Conservation (phyloP, 1,140 invertebrate genomes). For the Microplitis mediator region DNA sequence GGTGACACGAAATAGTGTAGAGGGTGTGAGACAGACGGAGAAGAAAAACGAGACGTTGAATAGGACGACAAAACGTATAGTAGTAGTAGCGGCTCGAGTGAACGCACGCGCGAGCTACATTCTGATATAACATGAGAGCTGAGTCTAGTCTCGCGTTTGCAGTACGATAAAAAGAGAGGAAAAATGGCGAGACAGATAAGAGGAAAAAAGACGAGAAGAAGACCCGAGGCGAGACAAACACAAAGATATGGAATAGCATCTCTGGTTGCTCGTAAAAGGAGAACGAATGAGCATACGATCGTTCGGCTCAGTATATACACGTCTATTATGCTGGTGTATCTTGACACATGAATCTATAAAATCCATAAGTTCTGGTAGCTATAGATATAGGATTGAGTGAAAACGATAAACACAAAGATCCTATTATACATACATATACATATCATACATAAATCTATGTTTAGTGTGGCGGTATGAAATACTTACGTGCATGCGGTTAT, state of each 20-base stretch:
- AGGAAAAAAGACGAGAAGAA: not conserved
- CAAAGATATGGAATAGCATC: slow-evolving; percentile 12
- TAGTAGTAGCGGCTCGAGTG: slow-evolving; percentile 2
- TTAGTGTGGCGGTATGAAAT: not conserved
- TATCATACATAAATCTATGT: not conserved
- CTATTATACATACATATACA: not conserved
- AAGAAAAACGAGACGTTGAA: slow-evolving; percentile 14
- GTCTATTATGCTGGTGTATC: not conserved
- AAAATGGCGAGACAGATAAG: too few relatives aligned
- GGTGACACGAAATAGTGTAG: not conserved
- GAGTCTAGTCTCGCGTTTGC: not conserved
- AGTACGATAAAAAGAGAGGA: too few relatives aligned
- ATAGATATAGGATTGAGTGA: not conserved
- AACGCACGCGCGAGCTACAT: slow-evolving; percentile 20
- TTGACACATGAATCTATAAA: slow-evolving; percentile 15
- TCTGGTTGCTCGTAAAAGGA: slow-evolving; percentile 9
- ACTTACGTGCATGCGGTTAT: not conserved
- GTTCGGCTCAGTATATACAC: not conserved
- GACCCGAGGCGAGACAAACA: not conserved
- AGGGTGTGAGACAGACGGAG: not conserved
- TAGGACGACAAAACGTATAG: slow-evolving; percentile 12
- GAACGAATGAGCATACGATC: slow-evolving; percentile 8
- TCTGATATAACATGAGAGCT: not conserved
- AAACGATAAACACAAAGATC: not conserved
- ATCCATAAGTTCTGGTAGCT: not conserved